phyloP scores from a whole-genome alignment of 2,888 invertebrate species.

The Pterobdella sp. region DNA sequence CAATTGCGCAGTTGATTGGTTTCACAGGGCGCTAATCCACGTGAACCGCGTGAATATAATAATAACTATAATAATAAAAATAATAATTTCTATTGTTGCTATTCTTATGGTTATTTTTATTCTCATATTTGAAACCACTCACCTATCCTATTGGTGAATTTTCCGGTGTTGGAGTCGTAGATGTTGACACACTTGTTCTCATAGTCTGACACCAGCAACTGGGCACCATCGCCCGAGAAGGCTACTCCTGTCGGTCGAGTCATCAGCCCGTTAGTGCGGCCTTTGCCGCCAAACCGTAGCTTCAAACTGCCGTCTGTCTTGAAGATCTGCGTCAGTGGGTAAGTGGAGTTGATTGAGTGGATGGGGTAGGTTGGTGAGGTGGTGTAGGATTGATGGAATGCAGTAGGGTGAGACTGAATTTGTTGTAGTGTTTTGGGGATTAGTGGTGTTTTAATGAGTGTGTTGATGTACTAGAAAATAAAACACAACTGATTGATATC shows the following conservation, averaged over 20 bases:
- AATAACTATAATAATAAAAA: too few species aligned
- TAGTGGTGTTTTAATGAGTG: neutral
- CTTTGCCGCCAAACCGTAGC: conserved; percentile 50
- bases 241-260: conserved; percentile 56
- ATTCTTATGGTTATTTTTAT: too few species aligned
- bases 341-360: conserved; percentile 54
- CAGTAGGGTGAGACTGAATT: neutral
- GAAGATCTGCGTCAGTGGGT: conserved; percentile 51
- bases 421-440: neutral
- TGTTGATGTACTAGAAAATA: neutral
- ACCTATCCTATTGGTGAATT: conserved; percentile 54
- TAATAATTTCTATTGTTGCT: too few species aligned
- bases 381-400: neutral
- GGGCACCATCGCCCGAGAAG: conserved; percentile 50
- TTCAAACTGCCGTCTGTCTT: conserved; percentile 52
- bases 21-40: too few species aligned
- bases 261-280: conserved; percentile 54
- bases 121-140: too few species aligned
- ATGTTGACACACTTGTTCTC: conserved; percentile 56
- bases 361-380: conserved; percentile 41
- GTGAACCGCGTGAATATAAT: too few species aligned
- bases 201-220: conserved; percentile 55
- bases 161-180: conserved; percentile 52
- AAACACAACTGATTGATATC: too few species aligned
- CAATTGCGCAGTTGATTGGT: too few species aligned